Base-by-base conservation (phyloP, 2,888 invertebrate genomes). In the Caenorhabditis sulstoni region DNA sequence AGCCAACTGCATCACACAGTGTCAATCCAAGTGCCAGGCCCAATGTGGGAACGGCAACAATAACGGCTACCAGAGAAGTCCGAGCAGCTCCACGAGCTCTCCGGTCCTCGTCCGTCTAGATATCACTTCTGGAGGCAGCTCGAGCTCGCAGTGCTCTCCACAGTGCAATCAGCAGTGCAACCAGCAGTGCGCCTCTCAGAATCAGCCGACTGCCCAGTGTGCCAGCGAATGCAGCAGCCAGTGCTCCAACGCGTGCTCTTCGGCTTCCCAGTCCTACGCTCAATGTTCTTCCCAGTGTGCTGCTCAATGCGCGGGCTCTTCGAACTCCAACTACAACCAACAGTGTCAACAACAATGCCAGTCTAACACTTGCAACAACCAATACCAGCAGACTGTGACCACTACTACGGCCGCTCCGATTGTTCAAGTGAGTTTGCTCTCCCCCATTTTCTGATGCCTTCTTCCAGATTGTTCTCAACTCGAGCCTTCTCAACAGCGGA, bases 261-360 rank as follows among this genome's bases (percentile, higher is more conserved):
- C 45, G 8, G 35, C 45, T 8, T 22, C 53, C 4, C 29, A 23
- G 14, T 52, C 61, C 3, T 64, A 57, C 35, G 49, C 68, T 11
- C 58, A 64, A 44, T 78, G 78, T 23, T 71, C 62, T 12, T 58
- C 78, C 2, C 78, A 78, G 57, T 78, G 78, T 39, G 71, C 61
- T 35, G 37, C 55, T 3, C 78, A 78, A 39, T 77, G 76, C 59
- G 62, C 59, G 0, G 35, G 45, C 3, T 73, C 53, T 29, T 16
- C 52, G 11, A 59, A 50, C 29, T 18, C 29, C 37, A 39, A 44
- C 45, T 41, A 50, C 45, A 71, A 47, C 45, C 78, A 78, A 23
- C 78, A 78, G 41, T 73, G 71, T 39, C 65, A 78, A n/a, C 66
- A 78, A 39, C 57, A 70, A 35, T 78, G 78, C 49, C 77, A 77